Conservation (phyloP, 2,888 invertebrate genomes). For the Conomelus anceps region DNA sequence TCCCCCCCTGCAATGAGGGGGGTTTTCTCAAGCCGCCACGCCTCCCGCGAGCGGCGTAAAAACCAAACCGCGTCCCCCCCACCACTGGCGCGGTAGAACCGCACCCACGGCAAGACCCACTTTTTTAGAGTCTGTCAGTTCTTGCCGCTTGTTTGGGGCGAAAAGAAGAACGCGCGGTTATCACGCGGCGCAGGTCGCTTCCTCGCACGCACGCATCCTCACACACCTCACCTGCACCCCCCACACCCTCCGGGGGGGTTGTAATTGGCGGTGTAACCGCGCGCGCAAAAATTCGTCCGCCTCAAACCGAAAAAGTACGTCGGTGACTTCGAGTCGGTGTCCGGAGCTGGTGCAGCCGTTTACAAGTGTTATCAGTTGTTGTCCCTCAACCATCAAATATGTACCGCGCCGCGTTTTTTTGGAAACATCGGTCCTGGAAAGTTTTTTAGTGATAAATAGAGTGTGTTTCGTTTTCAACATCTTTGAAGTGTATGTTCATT, state of each 20-base stretch:
- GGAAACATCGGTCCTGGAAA: too few species aligned
- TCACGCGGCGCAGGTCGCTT: slow-evolving; percentile 7
- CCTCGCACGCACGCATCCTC: background rate
- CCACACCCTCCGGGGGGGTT: background rate
- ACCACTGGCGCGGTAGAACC: background rate
- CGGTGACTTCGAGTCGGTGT: background rate
- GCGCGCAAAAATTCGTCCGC: background rate
- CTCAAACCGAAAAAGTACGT: slow-evolving; percentile 20
- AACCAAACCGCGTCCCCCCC: slow-evolving; percentile 11
- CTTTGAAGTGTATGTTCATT: too few species aligned
- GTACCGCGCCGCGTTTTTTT: too few species aligned
- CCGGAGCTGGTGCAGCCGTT: too few species aligned
- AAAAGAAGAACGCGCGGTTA: background rate
- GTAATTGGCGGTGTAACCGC: background rate
- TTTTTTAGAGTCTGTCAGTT: background rate
- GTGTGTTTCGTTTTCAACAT: too few species aligned
- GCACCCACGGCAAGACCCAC: slow-evolving; percentile 6
- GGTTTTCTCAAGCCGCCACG: slow-evolving; percentile 24
- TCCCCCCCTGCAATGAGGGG: background rate
- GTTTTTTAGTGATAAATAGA: too few species aligned
- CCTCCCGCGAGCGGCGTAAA: background rate
- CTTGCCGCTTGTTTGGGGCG: background rate
- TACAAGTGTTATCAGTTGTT: too few species aligned
- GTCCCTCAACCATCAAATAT: too few species aligned
- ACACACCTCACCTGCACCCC: slow-evolving; percentile 16